Conservation (phyloP, 2,888 invertebrate species). For the Peribatodes rhomboidaria region DNA sequence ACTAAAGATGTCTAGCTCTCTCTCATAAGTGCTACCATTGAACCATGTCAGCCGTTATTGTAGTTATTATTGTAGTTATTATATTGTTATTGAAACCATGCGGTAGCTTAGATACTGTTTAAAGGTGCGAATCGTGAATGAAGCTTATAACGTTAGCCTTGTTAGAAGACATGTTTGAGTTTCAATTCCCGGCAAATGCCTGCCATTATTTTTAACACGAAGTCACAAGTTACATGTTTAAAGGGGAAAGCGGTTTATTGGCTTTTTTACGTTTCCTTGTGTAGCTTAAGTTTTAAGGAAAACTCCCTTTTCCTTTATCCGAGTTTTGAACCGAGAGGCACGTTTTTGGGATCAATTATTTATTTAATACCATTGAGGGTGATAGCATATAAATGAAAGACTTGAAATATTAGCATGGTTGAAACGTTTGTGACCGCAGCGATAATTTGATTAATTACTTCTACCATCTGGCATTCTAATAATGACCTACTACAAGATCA, state of each 20-base stretch:
- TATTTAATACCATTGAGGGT: slow-evolving; percentile 13
- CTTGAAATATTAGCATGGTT: neutral
- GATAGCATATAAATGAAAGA: neutral
- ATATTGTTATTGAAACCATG: neutral
- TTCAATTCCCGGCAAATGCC: slow-evolving; percentile 30
- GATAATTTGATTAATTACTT: slow-evolving; percentile 9
- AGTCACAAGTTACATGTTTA: slow-evolving; percentile 23
- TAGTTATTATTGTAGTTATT: no score
- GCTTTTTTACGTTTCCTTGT: slow-evolving; percentile 22
- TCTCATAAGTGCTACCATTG: no score
- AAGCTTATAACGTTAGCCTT: slow-evolving; percentile 30
- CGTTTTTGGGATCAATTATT: slow-evolving; percentile 11
- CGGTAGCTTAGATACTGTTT: slow-evolving; percentile 16
- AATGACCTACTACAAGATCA: no score
- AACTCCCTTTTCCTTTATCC: slow-evolving; percentile 10
- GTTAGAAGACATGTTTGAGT: slow-evolving; percentile 35
- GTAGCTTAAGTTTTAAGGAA: slow-evolving; percentile 15
- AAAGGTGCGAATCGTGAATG: slow-evolving; percentile 1
- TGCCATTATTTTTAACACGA: slow-evolving; percentile 33
- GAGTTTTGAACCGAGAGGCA: neutral
- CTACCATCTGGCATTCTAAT: neutral
- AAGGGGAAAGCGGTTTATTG: slow-evolving; percentile 29
- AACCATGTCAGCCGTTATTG: no score
- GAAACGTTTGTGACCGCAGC: neutral
- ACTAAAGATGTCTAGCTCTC: no score